A percentile compares a stretch with the other conserved stretches of the same genome.
phyloP scores from a whole-genome alignment of 2,888 invertebrate species.

The Abrostola tripartita region DNA sequence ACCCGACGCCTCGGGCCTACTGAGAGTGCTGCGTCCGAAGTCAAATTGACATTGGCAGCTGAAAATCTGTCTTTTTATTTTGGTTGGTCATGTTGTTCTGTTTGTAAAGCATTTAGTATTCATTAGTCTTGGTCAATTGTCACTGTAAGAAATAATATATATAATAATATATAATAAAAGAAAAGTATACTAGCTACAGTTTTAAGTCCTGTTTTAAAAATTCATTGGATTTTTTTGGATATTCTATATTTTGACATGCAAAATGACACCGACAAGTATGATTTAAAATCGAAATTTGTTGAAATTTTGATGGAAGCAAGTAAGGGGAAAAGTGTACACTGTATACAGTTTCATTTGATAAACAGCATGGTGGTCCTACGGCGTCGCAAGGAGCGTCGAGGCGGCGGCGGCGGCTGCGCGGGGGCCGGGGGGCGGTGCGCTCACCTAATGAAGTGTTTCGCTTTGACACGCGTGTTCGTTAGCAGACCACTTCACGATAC shows the following conservation, averaged over 20 bases:
- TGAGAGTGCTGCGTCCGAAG: conserved; percentile 9
- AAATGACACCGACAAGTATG: no score
- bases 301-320: no score
- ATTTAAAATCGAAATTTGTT: no score
- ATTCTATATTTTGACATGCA: no score
- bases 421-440: conserved; percentile 69
- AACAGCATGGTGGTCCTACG: conserved; percentile 45
- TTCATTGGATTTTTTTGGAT: no score
- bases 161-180: no score
- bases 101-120: neutral
- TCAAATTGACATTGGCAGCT: conserved; percentile 10
- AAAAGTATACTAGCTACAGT: no score
- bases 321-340: neutral
- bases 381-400: conserved; percentile 57
- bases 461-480: conserved; percentile 88
- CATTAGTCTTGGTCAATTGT: no score
- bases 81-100: neutral
- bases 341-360: neutral
- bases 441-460: conserved; percentile 88
- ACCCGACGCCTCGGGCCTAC: conserved; percentile 9
- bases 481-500: conserved; percentile 84
- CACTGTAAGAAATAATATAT: no score
- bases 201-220: no score
- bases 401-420: conserved; percentile 54
- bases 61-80: conserved; percentile 4